Base-by-base conservation (phyloP, 2,888 invertebrate species). In the Eilema sororculum region DNA sequence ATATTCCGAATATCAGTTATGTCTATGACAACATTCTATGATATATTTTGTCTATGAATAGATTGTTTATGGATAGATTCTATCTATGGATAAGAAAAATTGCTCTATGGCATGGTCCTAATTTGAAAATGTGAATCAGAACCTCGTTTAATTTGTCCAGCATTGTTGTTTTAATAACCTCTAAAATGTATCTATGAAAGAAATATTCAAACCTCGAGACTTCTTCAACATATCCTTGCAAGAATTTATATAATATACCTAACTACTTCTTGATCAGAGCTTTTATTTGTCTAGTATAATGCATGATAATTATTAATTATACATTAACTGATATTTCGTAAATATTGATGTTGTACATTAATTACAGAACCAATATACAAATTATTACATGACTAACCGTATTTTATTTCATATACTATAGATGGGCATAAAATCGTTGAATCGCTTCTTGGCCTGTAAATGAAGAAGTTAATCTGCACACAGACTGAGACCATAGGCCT, bases 351-450 rank as follows among this genome's bases (percentile, higher is more conserved):
- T 87, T 84, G 87, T 82, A 79, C 57, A 79, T 71, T 79, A 73
- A 80, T 75, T 89, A 83, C 84, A 86, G 88, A 82, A 88, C 89
- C 89, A 89, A 88, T 88, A 85, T 85, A 86, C 79, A 86, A 85
- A 84, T 86, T 84, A 82, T 80, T 84, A 82, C 86, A 79, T 78
- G 71, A 80, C 69, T 75, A 78, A 25, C 73, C 70, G 33, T 69
- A 28, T 64, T 74, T 67, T 25, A 65, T 76, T 78, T 76, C 30
- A 46, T 13, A 22, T 22, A 10, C 6, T 4, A 13, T 30, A 16
- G 22, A 3, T 57, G n/a, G n/a, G n/a, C n/a, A 33, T 30, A 33
- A 33, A 30, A 60, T 33, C 33, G 16, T 41, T 16, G 16, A 41
- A 41, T 41, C 3, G 41, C 16, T 41, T 41, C 41, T 41, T 16